These are phyloP conservation scores for Heptranchias perlo DNA, from an alignment of 2,113 vertebrate genomes.

Conservation along the genomic window DNA sequence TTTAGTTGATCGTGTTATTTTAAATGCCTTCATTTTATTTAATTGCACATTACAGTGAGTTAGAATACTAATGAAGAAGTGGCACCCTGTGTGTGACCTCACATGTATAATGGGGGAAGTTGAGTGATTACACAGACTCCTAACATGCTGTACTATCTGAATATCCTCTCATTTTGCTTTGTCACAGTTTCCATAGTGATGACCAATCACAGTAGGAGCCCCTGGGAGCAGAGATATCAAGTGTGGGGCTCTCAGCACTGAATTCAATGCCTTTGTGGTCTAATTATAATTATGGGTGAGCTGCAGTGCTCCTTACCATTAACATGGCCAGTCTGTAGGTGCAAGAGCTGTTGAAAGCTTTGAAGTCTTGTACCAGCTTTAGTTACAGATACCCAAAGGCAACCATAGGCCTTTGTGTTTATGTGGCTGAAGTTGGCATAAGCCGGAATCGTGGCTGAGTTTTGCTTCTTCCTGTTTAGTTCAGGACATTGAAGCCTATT, in stretches of 20 bases:
- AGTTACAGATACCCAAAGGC: neutral
- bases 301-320: neutral
- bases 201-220: neutral
- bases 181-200: neutral
- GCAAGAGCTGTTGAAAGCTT: neutral
- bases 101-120: neutral
- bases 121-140: neutral
- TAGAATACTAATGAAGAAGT: neutral
- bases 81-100: neutral
- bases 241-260: neutral
- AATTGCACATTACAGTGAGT: neutral
- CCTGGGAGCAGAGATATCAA: neutral
- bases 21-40: neutral
- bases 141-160: neutral
- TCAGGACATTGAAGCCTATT: neutral
- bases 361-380: neutral
- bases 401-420: neutral
- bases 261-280: neutral
- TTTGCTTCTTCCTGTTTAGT: neutral
- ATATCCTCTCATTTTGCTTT: conserved; percentile 19
- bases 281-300: neutral
- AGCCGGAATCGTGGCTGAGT: neutral
- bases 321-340: neutral
- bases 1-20: neutral
- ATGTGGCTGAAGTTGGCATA: neutral